phyloP scores from a whole-genome alignment of 2,797 vertebrate genomes.

The Tolypeutes matacus region DNA sequence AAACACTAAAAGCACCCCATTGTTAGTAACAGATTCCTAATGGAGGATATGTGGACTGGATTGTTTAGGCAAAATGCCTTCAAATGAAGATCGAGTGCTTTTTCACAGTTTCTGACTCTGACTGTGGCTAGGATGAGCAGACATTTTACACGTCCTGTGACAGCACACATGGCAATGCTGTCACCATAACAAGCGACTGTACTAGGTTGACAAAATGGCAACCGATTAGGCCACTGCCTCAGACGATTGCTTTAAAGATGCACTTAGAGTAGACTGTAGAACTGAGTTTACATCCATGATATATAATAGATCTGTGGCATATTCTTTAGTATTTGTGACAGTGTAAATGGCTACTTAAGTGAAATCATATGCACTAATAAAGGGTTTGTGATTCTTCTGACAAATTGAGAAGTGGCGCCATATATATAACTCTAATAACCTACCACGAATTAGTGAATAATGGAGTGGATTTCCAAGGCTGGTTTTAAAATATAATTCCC shows the following conservation, averaged over 20 bases:
- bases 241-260: constrained; percentile 60
- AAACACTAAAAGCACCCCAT: background rate
- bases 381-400: constrained; percentile 37
- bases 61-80: background rate
- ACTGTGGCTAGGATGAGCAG: background rate
- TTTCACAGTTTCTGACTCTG: constrained; percentile 55
- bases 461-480: constrained; percentile 34
- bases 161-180: constrained; percentile 19
- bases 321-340: constrained; percentile 43
- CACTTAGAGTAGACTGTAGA: constrained; percentile 62
- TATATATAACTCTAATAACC: background rate
- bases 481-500: constrained; percentile 55
- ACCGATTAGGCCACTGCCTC: constrained; percentile 61
- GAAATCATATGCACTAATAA: constrained; percentile 53
- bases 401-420: constrained; percentile 30
- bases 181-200: constrained; percentile 43
- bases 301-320: constrained; percentile 49
- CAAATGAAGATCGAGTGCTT: background rate
- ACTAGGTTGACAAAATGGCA: constrained; percentile 42
- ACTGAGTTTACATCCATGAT: constrained; percentile 63
- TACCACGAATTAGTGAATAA: constrained; percentile 20
- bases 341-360: constrained; percentile 45
- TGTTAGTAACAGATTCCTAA: constrained; percentile 19
- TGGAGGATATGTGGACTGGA: background rate
- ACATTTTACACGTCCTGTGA: background rate